A percentile compares a stretch with the other conserved stretches of the same genome.
Evolutionary conservation across 1,140 invertebrate species (phyloP).

Genomic region (Lepidurus couesii): DNA sequence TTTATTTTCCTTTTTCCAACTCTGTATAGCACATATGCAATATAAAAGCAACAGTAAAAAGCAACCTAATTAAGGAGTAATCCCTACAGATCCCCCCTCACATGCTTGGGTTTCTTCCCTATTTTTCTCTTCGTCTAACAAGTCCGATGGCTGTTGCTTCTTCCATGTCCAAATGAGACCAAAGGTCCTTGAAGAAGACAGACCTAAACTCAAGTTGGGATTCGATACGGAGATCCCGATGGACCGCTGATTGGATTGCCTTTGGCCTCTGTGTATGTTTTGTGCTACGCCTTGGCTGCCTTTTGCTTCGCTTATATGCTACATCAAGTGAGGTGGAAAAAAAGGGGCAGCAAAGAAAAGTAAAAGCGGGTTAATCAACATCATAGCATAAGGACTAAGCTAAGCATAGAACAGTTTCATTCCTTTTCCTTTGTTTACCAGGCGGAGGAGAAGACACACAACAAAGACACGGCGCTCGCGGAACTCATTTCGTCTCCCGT

Average conservation of each 20-base stretch:
- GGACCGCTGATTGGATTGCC: constrained; percentile 4
- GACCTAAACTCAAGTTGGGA: background rate
- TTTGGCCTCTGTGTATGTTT: background rate
- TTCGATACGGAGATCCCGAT: background rate
- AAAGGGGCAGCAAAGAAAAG: background rate
- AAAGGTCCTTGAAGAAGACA: background rate
- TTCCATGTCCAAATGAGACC: background rate
- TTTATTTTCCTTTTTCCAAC: too few species aligned
- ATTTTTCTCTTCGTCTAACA: background rate
- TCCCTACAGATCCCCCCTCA: background rate
- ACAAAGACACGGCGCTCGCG: background rate
- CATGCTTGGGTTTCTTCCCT: background rate
- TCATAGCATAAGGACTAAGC: background rate
- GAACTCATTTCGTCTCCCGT: background rate
- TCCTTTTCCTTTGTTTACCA: background rate
- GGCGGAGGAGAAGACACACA: background rate
- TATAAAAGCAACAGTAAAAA: background rate
- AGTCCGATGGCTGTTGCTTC: background rate
- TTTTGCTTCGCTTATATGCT: background rate
- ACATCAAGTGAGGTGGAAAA: background rate
- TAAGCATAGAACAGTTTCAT: background rate
- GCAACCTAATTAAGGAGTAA: constrained; percentile 14
- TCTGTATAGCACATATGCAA: background rate
- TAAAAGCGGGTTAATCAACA: constrained; percentile 2
- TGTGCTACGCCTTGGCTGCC: background rate